Percentiles rank a stretch among this genome's conserved stretches.
phyloP scores from a whole-genome alignment of 2,113 vertebrate species.

The Sturnira hondurensis region DNA sequence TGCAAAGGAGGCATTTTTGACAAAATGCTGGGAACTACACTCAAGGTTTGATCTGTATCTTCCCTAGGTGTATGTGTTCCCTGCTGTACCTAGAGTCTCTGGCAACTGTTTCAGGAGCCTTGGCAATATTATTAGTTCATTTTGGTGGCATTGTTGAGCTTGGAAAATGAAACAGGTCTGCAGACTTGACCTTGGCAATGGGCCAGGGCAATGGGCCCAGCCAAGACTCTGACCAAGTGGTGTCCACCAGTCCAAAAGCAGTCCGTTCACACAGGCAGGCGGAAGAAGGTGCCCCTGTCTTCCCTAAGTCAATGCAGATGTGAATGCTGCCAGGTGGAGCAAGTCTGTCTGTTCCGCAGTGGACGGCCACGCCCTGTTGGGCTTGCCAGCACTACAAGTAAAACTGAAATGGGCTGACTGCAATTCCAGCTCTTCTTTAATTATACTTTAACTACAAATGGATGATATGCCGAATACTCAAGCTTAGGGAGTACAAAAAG shows the following conservation, averaged over 20 bases:
- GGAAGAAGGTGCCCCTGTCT: not conserved
- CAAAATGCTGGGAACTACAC: not conserved
- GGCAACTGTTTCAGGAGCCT: not conserved
- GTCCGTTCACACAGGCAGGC: too few relatives aligned
- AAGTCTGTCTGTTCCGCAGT: not conserved
- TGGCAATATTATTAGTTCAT: not conserved
- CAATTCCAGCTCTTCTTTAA: not conserved
- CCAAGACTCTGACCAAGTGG: not conserved
- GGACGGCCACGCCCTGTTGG: not conserved
- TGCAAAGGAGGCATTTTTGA: not conserved
- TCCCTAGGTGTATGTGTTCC: not conserved
- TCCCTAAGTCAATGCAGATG: not conserved
- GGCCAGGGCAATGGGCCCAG: not conserved
- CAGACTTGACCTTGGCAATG: not conserved
- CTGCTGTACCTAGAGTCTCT: not conserved
- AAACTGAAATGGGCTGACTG: not conserved
- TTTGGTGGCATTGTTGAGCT: not conserved
- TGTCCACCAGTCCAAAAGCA: not conserved
- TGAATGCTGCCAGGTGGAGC: not conserved
- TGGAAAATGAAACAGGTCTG: not conserved
- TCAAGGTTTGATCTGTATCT: not conserved
- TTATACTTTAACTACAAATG: not conserved
- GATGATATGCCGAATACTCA: not conserved
- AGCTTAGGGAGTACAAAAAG: not conserved
- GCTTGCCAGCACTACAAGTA: not conserved